Evolutionary conservation across 2,888 invertebrate species (phyloP), one percentile per base, ranked within the genome.

Genomic region (Cheilosia pagana): DNA sequence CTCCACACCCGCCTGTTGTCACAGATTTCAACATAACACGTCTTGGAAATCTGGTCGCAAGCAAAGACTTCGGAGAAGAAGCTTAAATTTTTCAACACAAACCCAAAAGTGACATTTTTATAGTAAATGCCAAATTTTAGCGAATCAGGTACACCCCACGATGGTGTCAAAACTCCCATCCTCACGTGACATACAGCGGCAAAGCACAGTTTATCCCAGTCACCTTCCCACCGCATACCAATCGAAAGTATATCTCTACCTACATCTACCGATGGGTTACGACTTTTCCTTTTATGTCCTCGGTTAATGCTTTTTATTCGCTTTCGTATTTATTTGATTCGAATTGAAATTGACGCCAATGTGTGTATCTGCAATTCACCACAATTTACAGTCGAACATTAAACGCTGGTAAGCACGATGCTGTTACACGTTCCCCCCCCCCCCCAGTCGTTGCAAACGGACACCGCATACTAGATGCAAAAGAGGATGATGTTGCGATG

Each of bases 311-410:
- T 21, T 45, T 21, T 28, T 57, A 59, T 50, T 57, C 23, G 10
- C 28, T 19, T n/a, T 43, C 16, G 21, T 14, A 57, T 79, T 65
- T 67, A 67, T 79, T 72, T 41, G 52, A 63, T 52, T 71, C 19
- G 43, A 72, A 72, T 74, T 79, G 48, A 72, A 79, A 53, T 45
- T 60, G 67, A 78, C 57, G 21, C 57, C 63, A 43, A 71, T 71
- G 31, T 35, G 39, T 53, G 45, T 45, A 14, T 28, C 16, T 28
- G 41, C 45, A 70, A 55, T 78, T 57, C 41, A 16, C 67, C 8
- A 48, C 45, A 72, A 67, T 79, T 67, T 67, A 72, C 72, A 72
- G 74, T 62, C 74, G 53, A 53, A 43, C 74, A 74, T 67, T 74
- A 79, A 72, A 72, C 45, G 45, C 52, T 79, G 57, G 48, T 19